Conservation (phyloP, 1,140 invertebrate genomes). For the Arctopsyche grandis region DNA sequence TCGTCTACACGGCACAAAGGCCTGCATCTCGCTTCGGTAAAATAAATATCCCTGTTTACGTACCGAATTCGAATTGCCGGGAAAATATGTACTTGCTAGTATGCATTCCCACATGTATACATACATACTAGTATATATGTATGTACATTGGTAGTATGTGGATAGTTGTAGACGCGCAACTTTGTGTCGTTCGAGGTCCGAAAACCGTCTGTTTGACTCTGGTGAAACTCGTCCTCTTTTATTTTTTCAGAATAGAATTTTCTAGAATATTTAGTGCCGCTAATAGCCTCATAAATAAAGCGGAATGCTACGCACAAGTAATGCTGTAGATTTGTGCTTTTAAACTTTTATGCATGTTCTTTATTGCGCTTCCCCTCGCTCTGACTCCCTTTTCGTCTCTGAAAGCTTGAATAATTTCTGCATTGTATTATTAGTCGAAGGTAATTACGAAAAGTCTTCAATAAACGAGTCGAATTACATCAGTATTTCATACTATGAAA, state of each 20-base stretch:
- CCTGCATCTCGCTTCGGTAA: neutral
- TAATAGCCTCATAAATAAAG: slow-evolving; percentile 11
- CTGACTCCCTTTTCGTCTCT: neutral
- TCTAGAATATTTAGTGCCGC: neutral
- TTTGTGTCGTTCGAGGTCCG: neutral
- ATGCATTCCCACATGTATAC: neutral
- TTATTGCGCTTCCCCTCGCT: neutral
- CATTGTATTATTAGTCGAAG: too few species aligned
- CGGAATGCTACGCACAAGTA: neutral
- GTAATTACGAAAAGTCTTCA: too few species aligned
- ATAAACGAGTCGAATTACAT: too few species aligned
- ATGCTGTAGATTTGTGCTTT: slow-evolving; percentile 1
- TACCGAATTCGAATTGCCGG: neutral
- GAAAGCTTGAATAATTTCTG: too few species aligned
- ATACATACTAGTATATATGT: neutral
- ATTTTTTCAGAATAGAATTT: neutral
- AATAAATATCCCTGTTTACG: slow-evolving; percentile 7
- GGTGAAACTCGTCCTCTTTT: neutral
- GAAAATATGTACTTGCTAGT: too few species aligned
- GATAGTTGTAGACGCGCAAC: neutral
- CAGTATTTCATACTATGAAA: too few species aligned
- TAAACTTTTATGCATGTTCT: neutral
- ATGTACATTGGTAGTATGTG: too few species aligned
- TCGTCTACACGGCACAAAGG: neutral
- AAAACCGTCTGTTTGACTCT: neutral